phyloP scores from a whole-genome alignment of 2,888 invertebrate species.

The Xestia c-nigrum region DNA sequence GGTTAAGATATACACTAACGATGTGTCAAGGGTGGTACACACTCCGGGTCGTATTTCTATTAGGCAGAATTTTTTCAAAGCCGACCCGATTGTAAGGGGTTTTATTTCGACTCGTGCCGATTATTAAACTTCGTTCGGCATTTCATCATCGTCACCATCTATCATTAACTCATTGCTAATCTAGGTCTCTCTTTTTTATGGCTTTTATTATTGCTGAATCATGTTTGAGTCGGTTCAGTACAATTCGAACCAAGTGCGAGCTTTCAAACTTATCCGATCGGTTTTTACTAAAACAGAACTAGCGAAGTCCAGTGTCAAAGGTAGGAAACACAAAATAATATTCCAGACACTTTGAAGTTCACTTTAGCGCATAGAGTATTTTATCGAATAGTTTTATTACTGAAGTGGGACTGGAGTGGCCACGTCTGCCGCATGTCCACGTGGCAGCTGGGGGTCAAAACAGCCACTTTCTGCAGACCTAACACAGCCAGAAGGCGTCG shows the following conservation, averaged over 20 bases:
- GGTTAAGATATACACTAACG: conserved; percentile 6
- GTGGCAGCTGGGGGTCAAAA: too few species aligned
- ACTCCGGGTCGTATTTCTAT: background rate
- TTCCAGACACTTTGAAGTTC: conserved; percentile 1
- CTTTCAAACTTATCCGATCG: background rate
- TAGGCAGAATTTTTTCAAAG: background rate
- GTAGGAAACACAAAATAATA: background rate
- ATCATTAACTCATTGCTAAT: background rate
- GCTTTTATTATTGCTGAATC: background rate
- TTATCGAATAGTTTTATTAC: background rate
- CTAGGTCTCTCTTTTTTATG: background rate
- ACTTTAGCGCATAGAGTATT: background rate
- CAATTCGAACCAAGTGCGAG: background rate
- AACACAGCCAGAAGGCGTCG: too few species aligned
- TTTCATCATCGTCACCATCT: background rate
- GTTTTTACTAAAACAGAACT: background rate
- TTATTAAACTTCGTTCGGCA: background rate
- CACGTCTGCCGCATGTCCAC: too few species aligned
- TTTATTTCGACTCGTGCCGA: background rate
- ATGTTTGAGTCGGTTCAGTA: background rate
- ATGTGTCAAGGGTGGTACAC: background rate
- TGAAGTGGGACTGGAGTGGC: too few species aligned
- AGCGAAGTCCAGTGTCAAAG: background rate
- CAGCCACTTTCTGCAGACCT: too few species aligned
- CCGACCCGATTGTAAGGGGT: background rate